phyloP scores from a whole-genome alignment of 2,888 invertebrate genomes.

The Pseudoips prasinana region DNA sequence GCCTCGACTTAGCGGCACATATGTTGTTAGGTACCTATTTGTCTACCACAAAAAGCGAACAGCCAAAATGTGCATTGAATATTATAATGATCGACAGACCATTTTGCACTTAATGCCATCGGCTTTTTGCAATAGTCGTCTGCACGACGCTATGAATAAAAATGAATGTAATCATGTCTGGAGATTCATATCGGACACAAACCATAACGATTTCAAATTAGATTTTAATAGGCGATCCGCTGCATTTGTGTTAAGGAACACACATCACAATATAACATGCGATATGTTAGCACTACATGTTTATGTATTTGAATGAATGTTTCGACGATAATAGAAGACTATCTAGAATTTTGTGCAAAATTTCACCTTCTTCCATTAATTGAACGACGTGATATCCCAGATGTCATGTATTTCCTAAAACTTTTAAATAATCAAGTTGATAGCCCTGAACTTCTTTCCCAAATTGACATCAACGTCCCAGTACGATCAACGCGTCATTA shows the following conservation, averaged over 20 bases:
- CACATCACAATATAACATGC: conserved; percentile 18
- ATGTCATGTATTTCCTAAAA: no score
- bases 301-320: conserved; percentile 18
- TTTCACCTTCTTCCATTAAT: no score
- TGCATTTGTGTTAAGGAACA: conserved; percentile 25
- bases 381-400: no score
- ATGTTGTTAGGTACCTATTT: conserved; percentile 39
- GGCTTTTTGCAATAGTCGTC: conserved; percentile 41
- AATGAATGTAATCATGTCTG: conserved; percentile 52
- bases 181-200: conserved; percentile 47
- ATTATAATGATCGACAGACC: conserved; percentile 46
- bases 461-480: no score
- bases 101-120: conserved; percentile 45
- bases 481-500: no score
- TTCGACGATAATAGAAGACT: conserved; percentile 22
- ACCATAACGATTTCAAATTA: conserved; percentile 40
- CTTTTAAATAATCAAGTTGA: no score
- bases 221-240: conserved; percentile 35
- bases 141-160: conserved; percentile 50
- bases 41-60: conserved; percentile 40
- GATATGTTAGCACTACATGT: conserved; percentile 16
- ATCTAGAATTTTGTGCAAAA: no score
- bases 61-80: conserved; percentile 57
- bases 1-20: conserved; percentile 47
- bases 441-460: no score